These are phyloP conservation scores for Chaetodon trifascialis DNA, from an alignment of 2,113 vertebrate genomes.

Conservation along the genomic window DNA sequence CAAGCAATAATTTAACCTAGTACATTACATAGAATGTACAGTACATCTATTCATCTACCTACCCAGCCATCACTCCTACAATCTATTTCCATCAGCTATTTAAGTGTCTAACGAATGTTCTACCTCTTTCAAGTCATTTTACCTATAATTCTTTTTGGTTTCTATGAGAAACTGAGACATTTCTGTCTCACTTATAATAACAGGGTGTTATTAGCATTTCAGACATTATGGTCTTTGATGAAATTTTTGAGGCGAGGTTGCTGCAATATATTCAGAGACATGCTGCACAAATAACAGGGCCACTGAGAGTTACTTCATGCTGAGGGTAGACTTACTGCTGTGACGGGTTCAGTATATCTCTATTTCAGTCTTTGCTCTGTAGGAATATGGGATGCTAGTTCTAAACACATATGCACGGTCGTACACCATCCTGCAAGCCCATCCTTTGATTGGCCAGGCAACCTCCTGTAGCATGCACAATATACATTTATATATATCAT, in stretches of 20 bases:
- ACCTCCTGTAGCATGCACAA: constrained; percentile 28
- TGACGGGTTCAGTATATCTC: background rate
- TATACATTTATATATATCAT: constrained; percentile 60
- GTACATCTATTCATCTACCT: background rate
- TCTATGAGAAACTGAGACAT: too few species aligned
- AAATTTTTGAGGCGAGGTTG: background rate
- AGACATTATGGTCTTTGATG: background rate
- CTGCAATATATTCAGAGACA: background rate
- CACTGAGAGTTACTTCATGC: background rate
- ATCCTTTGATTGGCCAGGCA: background rate
- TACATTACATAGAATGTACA: background rate
- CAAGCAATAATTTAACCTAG: background rate
- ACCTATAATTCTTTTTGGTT: too few species aligned
- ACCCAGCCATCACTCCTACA: background rate
- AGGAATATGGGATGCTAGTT: background rate
- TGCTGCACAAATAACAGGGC: background rate
- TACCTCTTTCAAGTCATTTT: too few species aligned
- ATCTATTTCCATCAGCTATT: background rate
- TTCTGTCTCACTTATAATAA: background rate
- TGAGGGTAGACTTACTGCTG: background rate
- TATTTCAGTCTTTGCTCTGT: background rate
- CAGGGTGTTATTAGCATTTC: background rate
- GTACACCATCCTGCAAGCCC: background rate
- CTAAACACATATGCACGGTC: background rate
- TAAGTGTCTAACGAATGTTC: too few species aligned